Percentiles rank a stretch among this genome's conserved stretches.
These are phyloP conservation scores for Rhombomys opimus DNA, from an alignment of 2,113 vertebrate species.

Conservation along the genomic window DNA sequence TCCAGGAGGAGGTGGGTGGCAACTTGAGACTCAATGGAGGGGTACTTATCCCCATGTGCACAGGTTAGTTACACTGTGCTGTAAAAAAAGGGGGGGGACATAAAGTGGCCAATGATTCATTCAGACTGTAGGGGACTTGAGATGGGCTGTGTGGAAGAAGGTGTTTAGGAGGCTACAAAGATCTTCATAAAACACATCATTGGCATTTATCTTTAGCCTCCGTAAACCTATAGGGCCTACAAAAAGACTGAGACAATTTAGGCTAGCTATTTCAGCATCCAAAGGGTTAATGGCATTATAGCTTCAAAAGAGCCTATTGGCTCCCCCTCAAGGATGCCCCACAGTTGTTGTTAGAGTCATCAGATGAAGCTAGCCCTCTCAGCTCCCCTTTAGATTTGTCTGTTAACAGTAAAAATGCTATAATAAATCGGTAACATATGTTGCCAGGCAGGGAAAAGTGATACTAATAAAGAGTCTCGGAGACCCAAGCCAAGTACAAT, in stretches of 20 bases:
- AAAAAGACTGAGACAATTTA: constrained; percentile 65
- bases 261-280: constrained; percentile 83
- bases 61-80: constrained; percentile 44
- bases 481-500: constrained; percentile 85
- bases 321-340: constrained; percentile 88
- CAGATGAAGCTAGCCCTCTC: constrained; percentile 88
- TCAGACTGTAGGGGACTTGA: background rate
- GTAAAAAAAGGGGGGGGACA: constrained; percentile 23
- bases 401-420: constrained; percentile 88
- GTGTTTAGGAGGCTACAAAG: constrained; percentile 65
- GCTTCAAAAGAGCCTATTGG: constrained; percentile 88
- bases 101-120: constrained; percentile 25
- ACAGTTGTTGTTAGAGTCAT: constrained; percentile 88
- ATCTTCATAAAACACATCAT: constrained; percentile 58
- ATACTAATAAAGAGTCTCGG: constrained; percentile 86
- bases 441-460: constrained; percentile 86
- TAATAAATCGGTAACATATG: constrained; percentile 90
- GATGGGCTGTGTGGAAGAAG: background rate
- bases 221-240: constrained; percentile 64
- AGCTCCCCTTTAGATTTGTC: constrained; percentile 88
- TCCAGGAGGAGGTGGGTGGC: background rate
- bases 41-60: constrained; percentile 58
- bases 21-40: constrained; percentile 62
- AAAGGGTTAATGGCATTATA: constrained; percentile 88
- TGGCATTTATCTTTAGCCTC: constrained; percentile 64